Percentiles rank a stretch among this genome's conserved stretches.
phyloP scores from a whole-genome alignment of 2,888 invertebrate species.

The Protodeltote pygarga region DNA sequence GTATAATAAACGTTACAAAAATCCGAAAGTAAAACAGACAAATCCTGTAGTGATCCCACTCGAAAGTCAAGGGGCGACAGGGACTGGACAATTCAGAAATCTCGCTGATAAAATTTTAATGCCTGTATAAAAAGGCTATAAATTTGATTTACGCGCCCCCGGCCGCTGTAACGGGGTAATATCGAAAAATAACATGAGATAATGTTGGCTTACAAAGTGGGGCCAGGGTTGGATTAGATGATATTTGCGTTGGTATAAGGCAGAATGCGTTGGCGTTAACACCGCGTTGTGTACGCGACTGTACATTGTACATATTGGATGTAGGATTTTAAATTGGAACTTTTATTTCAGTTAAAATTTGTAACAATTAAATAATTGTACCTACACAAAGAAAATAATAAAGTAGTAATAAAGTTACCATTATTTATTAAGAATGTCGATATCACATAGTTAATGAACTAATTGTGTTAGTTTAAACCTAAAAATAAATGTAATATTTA shows the following conservation, averaged over 20 bases:
- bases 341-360: too few relatives aligned
- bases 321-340: too few relatives aligned
- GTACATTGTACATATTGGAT: too few relatives aligned
- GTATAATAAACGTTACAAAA: constrained; percentile 13
- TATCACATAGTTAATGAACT: too few relatives aligned
- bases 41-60: constrained; percentile 56
- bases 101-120: constrained; percentile 85
- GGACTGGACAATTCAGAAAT: constrained; percentile 81
- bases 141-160: constrained; percentile 84
- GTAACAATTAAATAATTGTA: too few relatives aligned
- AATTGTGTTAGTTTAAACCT: too few relatives aligned
- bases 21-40: constrained; percentile 34
- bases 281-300: too few relatives aligned
- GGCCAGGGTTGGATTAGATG: constrained; percentile 70
- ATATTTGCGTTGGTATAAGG: constrained; percentile 63
- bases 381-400: too few relatives aligned
- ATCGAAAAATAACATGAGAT: constrained; percentile 85
- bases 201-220: constrained; percentile 80
- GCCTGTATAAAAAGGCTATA: constrained; percentile 85
- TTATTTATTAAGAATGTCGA: too few relatives aligned
- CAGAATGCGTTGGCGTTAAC: constrained; percentile 2
- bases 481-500: too few relatives aligned
- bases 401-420: too few relatives aligned
- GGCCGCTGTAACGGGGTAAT: constrained; percentile 82
- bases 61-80: constrained; percentile 68